These are phyloP conservation scores for Anoplius nigerrimus DNA, from an alignment of 2,888 invertebrate species.

Conservation along the genomic window DNA sequence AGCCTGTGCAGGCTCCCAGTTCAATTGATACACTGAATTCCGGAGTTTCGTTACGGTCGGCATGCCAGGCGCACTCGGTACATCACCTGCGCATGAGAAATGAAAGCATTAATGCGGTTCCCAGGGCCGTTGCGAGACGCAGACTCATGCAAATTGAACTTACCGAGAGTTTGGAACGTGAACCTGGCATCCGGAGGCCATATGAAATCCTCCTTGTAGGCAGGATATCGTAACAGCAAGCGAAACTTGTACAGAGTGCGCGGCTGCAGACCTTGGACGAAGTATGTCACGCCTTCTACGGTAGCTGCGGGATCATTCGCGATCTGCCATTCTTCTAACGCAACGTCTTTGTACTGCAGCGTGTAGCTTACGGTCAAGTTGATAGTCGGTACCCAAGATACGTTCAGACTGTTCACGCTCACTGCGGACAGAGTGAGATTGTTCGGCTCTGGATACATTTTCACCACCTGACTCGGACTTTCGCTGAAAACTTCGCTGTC, in stretches of 20 bases:
- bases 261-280: conserved; percentile 79
- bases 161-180: conserved; percentile 86
- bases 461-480: conserved; percentile 79
- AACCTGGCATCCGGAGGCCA: conserved; percentile 86
- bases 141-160: conserved; percentile 43
- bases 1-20: conserved; percentile 87
- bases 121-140: not conserved
- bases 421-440: conserved; percentile 78
- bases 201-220: conserved; percentile 78
- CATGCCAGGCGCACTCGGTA: conserved; percentile 86
- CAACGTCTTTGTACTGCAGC: conserved; percentile 77
- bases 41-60: conserved; percentile 85
- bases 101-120: not conserved
- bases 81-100: conserved; percentile 78
- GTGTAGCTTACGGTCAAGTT: conserved; percentile 74
- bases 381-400: conserved; percentile 82
- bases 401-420: conserved; percentile 79
- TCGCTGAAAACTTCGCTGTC: conserved; percentile 79
- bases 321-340: conserved; percentile 74
- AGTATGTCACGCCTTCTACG: conserved; percentile 59
- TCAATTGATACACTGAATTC: conserved; percentile 85
- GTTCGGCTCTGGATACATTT: conserved; percentile 84
- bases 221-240: conserved; percentile 81
- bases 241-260: conserved; percentile 87
- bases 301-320: conserved; percentile 52